Base-by-base conservation (phyloP, 2,113 vertebrate genomes). In the Siniperca knerii region DNA sequence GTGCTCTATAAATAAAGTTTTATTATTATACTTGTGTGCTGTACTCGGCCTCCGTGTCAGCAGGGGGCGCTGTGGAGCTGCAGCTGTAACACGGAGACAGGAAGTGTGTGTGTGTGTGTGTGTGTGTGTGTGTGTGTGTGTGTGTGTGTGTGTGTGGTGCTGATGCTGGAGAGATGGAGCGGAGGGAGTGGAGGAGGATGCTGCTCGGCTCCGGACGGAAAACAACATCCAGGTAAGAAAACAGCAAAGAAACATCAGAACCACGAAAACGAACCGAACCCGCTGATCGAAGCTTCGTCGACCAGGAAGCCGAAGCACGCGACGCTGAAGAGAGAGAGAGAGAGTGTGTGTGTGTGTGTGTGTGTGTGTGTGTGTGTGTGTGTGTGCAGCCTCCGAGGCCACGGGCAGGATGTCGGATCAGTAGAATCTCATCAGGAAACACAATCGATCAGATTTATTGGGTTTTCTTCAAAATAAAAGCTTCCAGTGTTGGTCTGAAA, bases 151-250 rank as follows among this genome's bases (percentile, higher is more conserved):
- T 50, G 66, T 73, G 68, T 50, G 67, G 46, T 87, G 92, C 80
- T 91, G 92, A 83, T 89, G 88, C 79, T 79, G 88, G 57, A 54
- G 77, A 84, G 67, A 92, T 90, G 92, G 87, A 91, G 90, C 83
- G 55, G 66, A 87, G 80, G 83, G 74, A 75, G 83, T 66, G 79
- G 69, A 61, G 58, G 67, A 66, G 87, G 23, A 9, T 62, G 60
- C 44, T 57, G 61, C 69, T 75, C 77, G 50, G 64, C 61, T 88
- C 67, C 48, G 79, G 85, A 89, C 90, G 33, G 80, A 87, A 79
- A 75, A 62, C 84, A 50, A 76, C 75, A 40, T 37, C n/a, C 69
- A 91, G 92, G 92, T 93, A 77, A 71, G 87, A 90, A 62, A 55
- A 60, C 64, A 5, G 35, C 54, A 48, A 40, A 52, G 37, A 25